Evolutionary conservation across 23 tunicate species (phyloP).

Genomic region (Oikopleura albicans): DNA sequence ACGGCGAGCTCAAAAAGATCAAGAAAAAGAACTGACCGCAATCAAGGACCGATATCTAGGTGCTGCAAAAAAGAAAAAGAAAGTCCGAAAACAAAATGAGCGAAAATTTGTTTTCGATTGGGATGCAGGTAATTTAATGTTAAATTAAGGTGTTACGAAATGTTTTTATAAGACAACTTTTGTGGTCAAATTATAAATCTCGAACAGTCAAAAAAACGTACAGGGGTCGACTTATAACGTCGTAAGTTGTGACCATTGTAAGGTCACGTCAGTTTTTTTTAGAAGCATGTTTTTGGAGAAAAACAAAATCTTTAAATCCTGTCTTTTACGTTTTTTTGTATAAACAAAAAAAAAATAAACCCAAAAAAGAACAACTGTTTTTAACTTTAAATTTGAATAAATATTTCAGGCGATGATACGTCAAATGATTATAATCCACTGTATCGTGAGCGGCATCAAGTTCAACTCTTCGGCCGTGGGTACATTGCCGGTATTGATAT

Average conservation of each 20-base stretch:
- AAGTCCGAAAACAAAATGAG: constrained; percentile 72
- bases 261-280: too few species aligned
- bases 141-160: too few species aligned
- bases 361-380: background rate
- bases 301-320: too few species aligned
- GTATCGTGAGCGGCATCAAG: constrained; percentile 72
- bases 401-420: constrained; percentile 39
- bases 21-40: constrained; percentile 61
- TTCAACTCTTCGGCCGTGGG: constrained; percentile 79
- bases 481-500: constrained; percentile 88
- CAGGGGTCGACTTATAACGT: too few species aligned
- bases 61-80: constrained; percentile 59
- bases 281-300: too few species aligned
- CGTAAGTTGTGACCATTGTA: too few species aligned
- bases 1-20: constrained; percentile 53
- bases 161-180: too few species aligned
- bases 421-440: constrained; percentile 86
- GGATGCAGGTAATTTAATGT: constrained; percentile 65
- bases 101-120: constrained; percentile 99
- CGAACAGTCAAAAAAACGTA: too few species aligned
- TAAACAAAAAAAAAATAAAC: too few species aligned
- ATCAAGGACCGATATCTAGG: constrained; percentile 94
- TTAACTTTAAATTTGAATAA: background rate
- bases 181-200: too few species aligned
- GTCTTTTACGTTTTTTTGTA: too few species aligned